Percentiles rank a stretch among this genome's conserved stretches.
These are phyloP conservation scores for Cololabis saira DNA, from an alignment of 2,113 vertebrate species.

Conservation along the genomic window DNA sequence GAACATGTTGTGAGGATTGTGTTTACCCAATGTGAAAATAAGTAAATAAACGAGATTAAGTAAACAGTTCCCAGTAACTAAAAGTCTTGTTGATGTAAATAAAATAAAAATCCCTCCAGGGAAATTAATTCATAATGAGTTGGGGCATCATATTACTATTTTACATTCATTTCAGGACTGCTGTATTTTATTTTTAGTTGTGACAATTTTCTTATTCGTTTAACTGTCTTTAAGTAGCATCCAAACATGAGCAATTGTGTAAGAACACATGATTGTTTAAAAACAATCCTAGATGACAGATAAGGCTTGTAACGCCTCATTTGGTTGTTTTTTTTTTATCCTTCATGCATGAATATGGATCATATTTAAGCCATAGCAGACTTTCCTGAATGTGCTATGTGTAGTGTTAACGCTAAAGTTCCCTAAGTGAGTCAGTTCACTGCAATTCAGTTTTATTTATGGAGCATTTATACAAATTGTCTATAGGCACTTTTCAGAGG, in stretches of 20 bases:
- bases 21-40: background rate
- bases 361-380: too few species aligned
- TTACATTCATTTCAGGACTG: conserved; percentile 23
- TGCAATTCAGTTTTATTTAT: too few species aligned
- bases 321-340: too few species aligned
- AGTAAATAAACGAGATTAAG: background rate
- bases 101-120: conserved; percentile 2
- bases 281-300: too few species aligned
- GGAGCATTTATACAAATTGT: too few species aligned
- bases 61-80: conserved; percentile 31
- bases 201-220: background rate
- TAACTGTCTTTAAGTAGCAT: background rate
- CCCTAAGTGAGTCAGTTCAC: too few species aligned
- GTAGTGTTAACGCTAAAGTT: conserved; percentile 6
- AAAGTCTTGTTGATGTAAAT: conserved; percentile 35
- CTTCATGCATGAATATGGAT: too few species aligned
- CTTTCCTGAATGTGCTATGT: background rate
- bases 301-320: too few species aligned
- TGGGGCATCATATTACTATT: conserved; percentile 25
- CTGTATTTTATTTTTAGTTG: background rate
- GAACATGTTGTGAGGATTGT: background rate
- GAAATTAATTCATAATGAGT: conserved; percentile 45
- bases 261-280: background rate
- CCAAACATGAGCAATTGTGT: conserved; percentile 19
- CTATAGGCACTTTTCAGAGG: too few species aligned